Evolutionary conservation across 2,888 invertebrate species (phyloP).

Genomic region (Heliothis peltigera): DNA sequence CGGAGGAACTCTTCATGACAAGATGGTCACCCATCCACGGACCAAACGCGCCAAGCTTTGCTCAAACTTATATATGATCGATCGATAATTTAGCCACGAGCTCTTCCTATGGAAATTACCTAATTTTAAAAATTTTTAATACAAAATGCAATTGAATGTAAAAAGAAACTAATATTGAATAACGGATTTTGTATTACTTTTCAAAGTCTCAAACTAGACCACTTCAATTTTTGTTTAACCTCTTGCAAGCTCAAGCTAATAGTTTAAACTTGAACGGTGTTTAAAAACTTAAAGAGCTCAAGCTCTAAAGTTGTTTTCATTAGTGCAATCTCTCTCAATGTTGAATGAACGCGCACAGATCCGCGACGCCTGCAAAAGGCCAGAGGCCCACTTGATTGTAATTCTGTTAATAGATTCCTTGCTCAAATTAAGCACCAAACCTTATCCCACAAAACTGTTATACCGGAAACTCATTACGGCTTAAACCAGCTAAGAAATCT

Average conservation of each 20-base stretch:
- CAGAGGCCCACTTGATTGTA: constrained; percentile 65
- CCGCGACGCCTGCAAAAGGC: constrained; percentile 51
- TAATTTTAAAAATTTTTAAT: constrained; percentile 19
- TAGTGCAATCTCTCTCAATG: constrained; percentile 57
- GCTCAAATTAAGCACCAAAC: constrained; percentile 76
- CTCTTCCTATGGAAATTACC: no score
- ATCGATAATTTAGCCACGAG: no score
- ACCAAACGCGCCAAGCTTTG: no score
- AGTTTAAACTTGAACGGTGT: constrained; percentile 45
- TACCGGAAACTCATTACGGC: constrained; percentile 87
- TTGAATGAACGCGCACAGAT: constrained; percentile 58
- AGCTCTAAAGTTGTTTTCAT: constrained; percentile 56
- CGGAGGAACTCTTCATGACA: no score
- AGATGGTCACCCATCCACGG: no score
- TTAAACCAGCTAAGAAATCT: constrained; percentile 85
- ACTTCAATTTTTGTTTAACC: constrained; percentile 26
- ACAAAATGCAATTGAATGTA: background rate
- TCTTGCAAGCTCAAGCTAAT: constrained; percentile 51
- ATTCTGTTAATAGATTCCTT: constrained; percentile 74
- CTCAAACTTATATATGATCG: no score
- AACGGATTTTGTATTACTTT: constrained; percentile 5
- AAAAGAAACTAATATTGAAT: background rate
- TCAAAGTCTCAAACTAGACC: constrained; percentile 20
- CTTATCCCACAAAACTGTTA: constrained; percentile 83
- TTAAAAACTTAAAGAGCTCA: constrained; percentile 43